Evolutionary conservation across 2,888 invertebrate species (phyloP).

Genomic region (Tenodera sinensis): DNA sequence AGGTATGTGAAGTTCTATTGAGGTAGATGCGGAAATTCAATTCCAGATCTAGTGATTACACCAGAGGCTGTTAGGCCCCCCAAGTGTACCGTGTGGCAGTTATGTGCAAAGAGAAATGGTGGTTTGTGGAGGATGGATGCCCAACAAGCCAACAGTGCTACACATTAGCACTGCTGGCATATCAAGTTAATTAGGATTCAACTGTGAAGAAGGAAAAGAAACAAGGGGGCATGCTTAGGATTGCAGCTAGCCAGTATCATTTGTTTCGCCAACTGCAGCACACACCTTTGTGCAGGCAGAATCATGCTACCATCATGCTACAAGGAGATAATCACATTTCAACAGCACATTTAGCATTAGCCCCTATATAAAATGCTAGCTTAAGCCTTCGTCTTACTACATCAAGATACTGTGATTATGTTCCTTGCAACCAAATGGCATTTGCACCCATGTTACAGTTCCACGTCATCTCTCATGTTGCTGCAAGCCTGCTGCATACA

Average conservation of each 20-base stretch:
- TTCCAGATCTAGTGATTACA: not conserved
- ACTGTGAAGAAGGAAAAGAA: not conserved
- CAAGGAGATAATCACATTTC: not conserved
- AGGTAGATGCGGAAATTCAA: conserved; percentile 11
- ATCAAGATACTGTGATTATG: not conserved
- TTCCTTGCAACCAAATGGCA: not conserved
- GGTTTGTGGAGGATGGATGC: not conserved
- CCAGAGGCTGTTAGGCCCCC: not conserved
- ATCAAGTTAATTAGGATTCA: not conserved
- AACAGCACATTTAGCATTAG: not conserved
- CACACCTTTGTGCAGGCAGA: not conserved
- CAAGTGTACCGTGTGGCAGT: not conserved
- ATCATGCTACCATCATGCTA: not conserved
- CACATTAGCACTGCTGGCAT: not conserved
- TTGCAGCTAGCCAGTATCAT: not conserved
- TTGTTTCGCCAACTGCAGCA: not conserved
- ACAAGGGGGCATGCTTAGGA: not conserved
- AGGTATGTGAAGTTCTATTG: not conserved
- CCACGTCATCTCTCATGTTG: not conserved
- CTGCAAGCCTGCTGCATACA: not conserved
- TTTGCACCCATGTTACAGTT: not conserved
- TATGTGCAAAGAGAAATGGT: not conserved
- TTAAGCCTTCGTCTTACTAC: not conserved
- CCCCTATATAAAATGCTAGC: not conserved
- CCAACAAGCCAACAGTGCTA: not conserved